phyloP scores from a whole-genome alignment of 2,797 vertebrate genomes.

The Cirrhinus molitorella region DNA sequence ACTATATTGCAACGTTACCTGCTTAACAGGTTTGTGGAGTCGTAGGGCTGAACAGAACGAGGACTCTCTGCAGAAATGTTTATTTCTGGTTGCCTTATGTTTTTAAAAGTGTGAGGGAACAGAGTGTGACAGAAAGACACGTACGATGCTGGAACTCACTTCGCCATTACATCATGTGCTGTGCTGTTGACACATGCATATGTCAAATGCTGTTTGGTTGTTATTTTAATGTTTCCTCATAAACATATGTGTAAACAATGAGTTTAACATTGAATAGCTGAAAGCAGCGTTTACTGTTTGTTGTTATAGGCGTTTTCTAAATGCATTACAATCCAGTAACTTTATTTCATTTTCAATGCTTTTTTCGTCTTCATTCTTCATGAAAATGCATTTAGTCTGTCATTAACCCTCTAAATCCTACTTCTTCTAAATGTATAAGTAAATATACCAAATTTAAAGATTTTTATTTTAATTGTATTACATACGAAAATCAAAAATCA shows the following conservation, averaged over 20 bases:
- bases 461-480: neutral
- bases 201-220: neutral
- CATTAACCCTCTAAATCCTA: neutral
- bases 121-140: neutral
- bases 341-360: neutral
- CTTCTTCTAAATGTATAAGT: neutral
- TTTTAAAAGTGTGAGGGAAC: neutral
- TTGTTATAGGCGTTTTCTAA: neutral
- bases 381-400: neutral
- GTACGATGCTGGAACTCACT: neutral
- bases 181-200: neutral
- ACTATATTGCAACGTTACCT: neutral
- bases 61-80: neutral
- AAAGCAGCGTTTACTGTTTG: neutral
- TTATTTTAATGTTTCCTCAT: neutral
- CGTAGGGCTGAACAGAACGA: neutral
- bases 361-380: neutral
- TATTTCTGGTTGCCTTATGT: neutral
- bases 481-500: neutral
- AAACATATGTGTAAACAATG: neutral
- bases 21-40: constrained; percentile 22
- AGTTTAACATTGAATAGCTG: neutral
- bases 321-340: neutral
- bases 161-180: constrained; percentile 5
- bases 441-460: neutral